These are phyloP conservation scores for Trachurus trachurus DNA, from an alignment of 2,797 vertebrate species.

Conservation along the genomic window DNA sequence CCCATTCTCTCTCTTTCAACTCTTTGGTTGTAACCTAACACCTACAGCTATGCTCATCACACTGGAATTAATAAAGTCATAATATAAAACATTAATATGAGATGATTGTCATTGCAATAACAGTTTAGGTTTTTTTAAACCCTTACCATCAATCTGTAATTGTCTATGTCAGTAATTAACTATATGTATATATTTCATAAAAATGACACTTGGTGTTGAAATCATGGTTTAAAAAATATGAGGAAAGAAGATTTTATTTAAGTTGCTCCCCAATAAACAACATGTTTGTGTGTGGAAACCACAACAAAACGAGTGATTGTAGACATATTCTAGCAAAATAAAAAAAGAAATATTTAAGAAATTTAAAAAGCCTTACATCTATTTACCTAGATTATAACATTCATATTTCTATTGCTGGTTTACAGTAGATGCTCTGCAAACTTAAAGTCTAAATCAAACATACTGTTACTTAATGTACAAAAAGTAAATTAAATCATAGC, in stretches of 20 bases:
- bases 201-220: conserved; percentile 71
- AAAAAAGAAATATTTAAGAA: conserved; percentile 85
- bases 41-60: conserved; percentile 32
- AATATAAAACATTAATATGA: conserved; percentile 16
- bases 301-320: conserved; percentile 90
- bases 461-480: conserved; percentile 86
- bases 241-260: conserved; percentile 90
- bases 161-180: background rate
- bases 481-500: conserved; percentile 89
- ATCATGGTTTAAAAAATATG: conserved; percentile 86
- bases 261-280: conserved; percentile 90
- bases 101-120: background rate
- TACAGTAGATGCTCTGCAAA: conserved; percentile 91
- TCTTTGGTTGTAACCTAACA: conserved; percentile 27
- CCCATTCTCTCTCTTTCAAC: conserved; percentile 14
- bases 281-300: conserved; percentile 88
- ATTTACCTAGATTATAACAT: conserved; percentile 90
- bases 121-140: conserved; percentile 1
- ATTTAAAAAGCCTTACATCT: conserved; percentile 86
- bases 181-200: conserved; percentile 11
- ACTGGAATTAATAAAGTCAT: conserved; percentile 27
- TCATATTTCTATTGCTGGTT: conserved; percentile 94
- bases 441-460: conserved; percentile 88
- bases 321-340: conserved; percentile 93
- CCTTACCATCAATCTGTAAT: conserved; percentile 16